phyloP scores from a whole-genome alignment of 1,140 invertebrate genomes.

The Oreohelix idahoensis region DNA sequence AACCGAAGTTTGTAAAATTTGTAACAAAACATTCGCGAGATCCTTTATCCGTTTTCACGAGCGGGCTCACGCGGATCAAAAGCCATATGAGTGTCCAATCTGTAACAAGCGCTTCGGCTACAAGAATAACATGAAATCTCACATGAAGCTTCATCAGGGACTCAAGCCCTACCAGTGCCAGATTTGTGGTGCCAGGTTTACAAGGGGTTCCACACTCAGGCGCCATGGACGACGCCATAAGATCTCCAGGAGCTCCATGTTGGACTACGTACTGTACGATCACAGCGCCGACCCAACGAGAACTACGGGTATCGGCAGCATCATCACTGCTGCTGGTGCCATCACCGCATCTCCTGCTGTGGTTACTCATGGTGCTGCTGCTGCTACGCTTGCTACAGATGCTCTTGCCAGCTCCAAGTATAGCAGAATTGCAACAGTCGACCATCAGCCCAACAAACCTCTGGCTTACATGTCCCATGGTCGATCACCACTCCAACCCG shows the following conservation, averaged over 20 bases:
- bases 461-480: background rate
- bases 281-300: conserved; percentile 1
- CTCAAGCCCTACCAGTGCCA: conserved; percentile 77
- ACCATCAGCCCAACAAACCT: background rate
- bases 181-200: conserved; percentile 74
- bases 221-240: conserved; percentile 66
- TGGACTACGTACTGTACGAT: conserved; percentile 61
- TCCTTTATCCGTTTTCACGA: conserved; percentile 65
- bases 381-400: background rate
- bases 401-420: conserved; percentile 15
- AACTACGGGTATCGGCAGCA: background rate
- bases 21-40: conserved; percentile 63
- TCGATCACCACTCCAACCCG: background rate
- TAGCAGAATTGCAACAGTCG: background rate
- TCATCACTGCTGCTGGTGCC: background rate
- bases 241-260: conserved; percentile 60
- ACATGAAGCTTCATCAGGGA: conserved; percentile 75
- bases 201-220: conserved; percentile 63
- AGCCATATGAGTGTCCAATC: conserved; percentile 77
- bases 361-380: background rate
- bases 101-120: conserved; percentile 79
- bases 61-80: conserved; percentile 76
- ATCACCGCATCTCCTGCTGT: background rate
- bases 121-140: conserved; percentile 76
- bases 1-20: conserved; percentile 63